A percentile compares a stretch with the other conserved stretches of the same genome.
These are phyloP conservation scores for Pteria penguin DNA, from an alignment of 2,888 invertebrate genomes.

Conservation along the genomic window DNA sequence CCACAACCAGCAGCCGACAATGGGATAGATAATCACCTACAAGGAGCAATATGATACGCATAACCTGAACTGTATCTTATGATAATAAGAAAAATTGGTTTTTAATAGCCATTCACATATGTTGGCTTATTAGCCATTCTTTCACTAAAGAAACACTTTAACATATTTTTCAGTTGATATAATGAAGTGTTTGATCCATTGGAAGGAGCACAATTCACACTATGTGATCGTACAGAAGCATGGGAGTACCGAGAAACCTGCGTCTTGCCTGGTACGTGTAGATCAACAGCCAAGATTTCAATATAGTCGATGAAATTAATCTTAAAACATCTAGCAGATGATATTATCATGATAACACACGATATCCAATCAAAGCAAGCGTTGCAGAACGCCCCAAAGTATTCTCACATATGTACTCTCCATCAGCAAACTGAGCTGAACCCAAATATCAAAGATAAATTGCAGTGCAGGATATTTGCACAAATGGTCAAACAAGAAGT, in stretches of 20 bases:
- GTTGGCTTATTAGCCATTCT: background rate
- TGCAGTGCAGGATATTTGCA: background rate
- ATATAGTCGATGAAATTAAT: background rate
- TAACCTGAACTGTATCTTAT: too few species aligned
- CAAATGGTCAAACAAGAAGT: background rate
- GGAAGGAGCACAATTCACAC: slow-evolving; percentile 57
- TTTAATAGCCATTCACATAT: background rate
- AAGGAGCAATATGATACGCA: too few species aligned
- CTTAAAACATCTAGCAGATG: slow-evolving; percentile 1
- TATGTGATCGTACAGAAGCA: slow-evolving; percentile 56
- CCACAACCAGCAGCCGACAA: too few species aligned
- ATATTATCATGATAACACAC: background rate
- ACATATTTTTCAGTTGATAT: slow-evolving; percentile 64
- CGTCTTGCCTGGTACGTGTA: slow-evolving; percentile 58
- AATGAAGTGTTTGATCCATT: slow-evolving; percentile 65
- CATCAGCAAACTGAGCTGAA: background rate
- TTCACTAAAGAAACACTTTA: background rate
- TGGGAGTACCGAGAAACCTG: slow-evolving; percentile 41
- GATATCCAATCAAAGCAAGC: background rate
- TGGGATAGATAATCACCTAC: too few species aligned
- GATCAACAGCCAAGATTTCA: too few species aligned
- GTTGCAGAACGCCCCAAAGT: background rate
- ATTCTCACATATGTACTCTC: background rate
- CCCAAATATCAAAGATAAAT: background rate
- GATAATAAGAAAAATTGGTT: background rate